Conservation (phyloP, 2,888 invertebrate genomes). For the Philereme transversata region DNA sequence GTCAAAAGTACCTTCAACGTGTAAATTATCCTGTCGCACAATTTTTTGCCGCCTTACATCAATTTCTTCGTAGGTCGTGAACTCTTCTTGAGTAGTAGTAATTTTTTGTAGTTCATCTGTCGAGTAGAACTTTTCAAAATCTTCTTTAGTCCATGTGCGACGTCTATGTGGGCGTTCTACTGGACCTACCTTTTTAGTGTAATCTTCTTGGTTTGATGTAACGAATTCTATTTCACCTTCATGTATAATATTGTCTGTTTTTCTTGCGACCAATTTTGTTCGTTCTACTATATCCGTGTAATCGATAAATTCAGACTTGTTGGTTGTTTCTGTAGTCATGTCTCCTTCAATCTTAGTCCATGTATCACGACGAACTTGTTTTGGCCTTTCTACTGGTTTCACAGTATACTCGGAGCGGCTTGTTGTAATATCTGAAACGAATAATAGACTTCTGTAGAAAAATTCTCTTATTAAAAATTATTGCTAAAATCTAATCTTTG, state of each 20-base stretch:
- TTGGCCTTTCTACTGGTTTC: constrained; percentile 86
- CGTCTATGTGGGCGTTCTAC: constrained; percentile 85
- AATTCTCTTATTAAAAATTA: too few relatives aligned
- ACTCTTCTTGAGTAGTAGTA: constrained; percentile 88
- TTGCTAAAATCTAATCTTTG: too few relatives aligned
- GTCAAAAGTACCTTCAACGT: constrained; percentile 80
- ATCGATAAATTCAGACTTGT: constrained; percentile 86
- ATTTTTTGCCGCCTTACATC: constrained; percentile 76
- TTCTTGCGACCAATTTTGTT: constrained; percentile 83
- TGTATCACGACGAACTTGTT: constrained; percentile 88
- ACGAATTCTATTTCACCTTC: constrained; percentile 88
- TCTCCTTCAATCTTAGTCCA: constrained; percentile 92
- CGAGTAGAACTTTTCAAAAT: constrained; percentile 87
- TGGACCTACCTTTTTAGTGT: constrained; percentile 82
- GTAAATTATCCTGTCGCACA: constrained; percentile 76
- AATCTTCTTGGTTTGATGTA: constrained; percentile 86
- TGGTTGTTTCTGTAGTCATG: constrained; percentile 88
- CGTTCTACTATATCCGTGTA: constrained; percentile 84
- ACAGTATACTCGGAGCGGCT: constrained; percentile 87
- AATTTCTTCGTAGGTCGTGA: constrained; percentile 84
- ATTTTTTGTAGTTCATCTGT: constrained; percentile 81
- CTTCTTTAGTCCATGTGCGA: constrained; percentile 89
- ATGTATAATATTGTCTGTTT: constrained; percentile 86
- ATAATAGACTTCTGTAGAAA: not conserved
- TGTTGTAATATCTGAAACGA: constrained; percentile 87